Evolutionary conservation across 2,797 vertebrate genomes (phyloP), one percentile per base, ranked within the genome.

Genomic region (Caiman crocodilus): DNA sequence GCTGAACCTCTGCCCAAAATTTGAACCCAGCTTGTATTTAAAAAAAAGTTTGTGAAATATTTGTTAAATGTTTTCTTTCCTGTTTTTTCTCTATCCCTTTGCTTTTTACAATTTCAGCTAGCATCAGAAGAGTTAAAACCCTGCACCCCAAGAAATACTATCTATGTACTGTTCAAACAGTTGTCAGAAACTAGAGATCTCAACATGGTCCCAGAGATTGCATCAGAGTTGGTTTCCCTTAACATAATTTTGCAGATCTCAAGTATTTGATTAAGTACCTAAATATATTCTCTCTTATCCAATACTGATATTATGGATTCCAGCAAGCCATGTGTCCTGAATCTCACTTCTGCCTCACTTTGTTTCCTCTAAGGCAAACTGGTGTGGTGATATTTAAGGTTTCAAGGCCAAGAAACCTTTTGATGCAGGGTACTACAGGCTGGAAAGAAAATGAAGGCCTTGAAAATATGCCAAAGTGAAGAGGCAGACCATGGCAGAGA

Each of bases 1-100:
- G 65, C 92, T 95, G 92, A 96, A 95, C 90, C 85, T 94, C 93
- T 94, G 94, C 88, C 94, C 96, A 96, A 82, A 75, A 59, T 90
- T 92, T 95, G 96, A 97, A 96, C 94, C 32, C 59, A 73, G 90
- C 35, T n/a, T n/a, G 30, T 81, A 16, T 86, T 89, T 59, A 60
- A 81, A 83, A 69, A 35, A 67, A 58, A 0, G 75, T 25, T 69
- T 28, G 80, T 50, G 73, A 93, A 15, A 5, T 17, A 32, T 35
- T 35, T 32, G 23, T 35, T 69, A 32, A 8, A 30, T 86, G 76
- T 57, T 32, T 59, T 79, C 35, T 60, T 67, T 85, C 30, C 8
- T 3, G 60, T 87, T 89, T 86, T 60, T 0, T 5, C 50, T 79
- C 57, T 13, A 14, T 65, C 4, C 7, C 5, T 3, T n/a, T 28